Percentiles rank a stretch among this genome's conserved stretches.
phyloP scores from a whole-genome alignment of 2,797 vertebrate species.

The Syndactyla subalaris region DNA sequence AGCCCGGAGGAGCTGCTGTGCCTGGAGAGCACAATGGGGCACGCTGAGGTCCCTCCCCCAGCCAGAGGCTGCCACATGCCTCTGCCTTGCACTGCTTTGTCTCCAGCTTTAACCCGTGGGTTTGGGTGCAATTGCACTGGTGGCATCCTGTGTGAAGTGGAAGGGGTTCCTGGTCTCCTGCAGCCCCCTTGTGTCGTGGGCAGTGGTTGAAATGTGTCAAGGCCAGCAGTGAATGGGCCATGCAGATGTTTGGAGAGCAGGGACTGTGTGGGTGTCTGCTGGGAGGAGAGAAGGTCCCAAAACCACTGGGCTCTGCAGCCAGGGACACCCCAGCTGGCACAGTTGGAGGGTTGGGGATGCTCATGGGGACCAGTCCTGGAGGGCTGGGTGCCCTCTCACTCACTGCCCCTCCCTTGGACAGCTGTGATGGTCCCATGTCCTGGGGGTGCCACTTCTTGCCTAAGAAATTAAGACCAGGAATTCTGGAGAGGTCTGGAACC shows the following conservation, averaged over 20 bases:
- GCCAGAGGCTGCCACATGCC: background rate
- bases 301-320: rapidly evolving
- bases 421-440: background rate
- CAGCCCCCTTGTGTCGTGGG: rapidly evolving
- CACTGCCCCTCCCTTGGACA: background rate
- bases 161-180: background rate
- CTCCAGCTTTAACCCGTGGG: background rate
- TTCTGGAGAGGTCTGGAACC: background rate
- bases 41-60: background rate
- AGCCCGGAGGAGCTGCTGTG: background rate
- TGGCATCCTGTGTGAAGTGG: background rate
- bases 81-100: background rate
- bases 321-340: background rate
- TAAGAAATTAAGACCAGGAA: background rate
- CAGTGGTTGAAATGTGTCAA: background rate
- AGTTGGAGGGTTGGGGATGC: background rate
- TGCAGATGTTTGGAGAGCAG: background rate
- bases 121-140: background rate
- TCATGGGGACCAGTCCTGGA: background rate
- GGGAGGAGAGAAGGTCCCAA: background rate
- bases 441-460: background rate
- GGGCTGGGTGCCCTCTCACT: background rate
- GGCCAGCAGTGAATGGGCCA: rapidly evolving
- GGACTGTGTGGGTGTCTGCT: background rate
- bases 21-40: background rate